Evolutionary conservation across 2,888 invertebrate species (phyloP).

Genomic region (Yponomeuta plumbellus): DNA sequence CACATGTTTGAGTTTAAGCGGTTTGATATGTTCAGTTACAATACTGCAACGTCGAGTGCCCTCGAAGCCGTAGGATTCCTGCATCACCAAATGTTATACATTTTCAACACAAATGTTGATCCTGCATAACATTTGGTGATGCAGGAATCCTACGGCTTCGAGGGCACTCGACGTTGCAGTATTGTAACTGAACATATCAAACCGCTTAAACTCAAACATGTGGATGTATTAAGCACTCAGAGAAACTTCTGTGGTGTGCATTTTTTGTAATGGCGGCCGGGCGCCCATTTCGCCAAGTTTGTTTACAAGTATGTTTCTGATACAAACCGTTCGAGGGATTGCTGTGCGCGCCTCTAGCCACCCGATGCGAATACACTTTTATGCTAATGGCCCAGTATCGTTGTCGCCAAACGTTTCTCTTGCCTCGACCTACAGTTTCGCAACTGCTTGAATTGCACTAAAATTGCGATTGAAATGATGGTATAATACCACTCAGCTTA

Average conservation of each 20-base stretch:
- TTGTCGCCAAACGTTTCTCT: background rate
- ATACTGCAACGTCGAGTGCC: no score
- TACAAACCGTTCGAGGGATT: constrained; percentile 8
- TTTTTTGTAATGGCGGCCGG: constrained; percentile 4
- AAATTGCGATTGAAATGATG: no score
- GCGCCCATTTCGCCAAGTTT: constrained; percentile 26
- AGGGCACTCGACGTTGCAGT: no score
- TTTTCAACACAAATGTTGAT: no score
- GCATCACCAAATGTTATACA: no score
- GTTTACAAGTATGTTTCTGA: constrained; percentile 36
- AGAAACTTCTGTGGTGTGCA: background rate
- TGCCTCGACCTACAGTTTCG: no score
- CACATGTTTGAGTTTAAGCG: background rate
- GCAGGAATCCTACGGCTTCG: no score
- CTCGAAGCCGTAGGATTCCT: no score
- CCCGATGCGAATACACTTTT: constrained; percentile 1
- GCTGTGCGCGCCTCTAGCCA: constrained; percentile 3
- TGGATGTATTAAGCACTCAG: background rate
- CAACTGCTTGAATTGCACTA: no score
- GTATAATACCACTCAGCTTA: no score
- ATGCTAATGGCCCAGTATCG: background rate
- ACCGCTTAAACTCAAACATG: background rate
- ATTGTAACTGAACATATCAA: background rate
- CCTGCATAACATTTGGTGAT: no score
- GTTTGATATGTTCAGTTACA: background rate